These are phyloP conservation scores for Callopanchax toddi DNA, from an alignment of 2,113 vertebrate species.

Conservation along the genomic window DNA sequence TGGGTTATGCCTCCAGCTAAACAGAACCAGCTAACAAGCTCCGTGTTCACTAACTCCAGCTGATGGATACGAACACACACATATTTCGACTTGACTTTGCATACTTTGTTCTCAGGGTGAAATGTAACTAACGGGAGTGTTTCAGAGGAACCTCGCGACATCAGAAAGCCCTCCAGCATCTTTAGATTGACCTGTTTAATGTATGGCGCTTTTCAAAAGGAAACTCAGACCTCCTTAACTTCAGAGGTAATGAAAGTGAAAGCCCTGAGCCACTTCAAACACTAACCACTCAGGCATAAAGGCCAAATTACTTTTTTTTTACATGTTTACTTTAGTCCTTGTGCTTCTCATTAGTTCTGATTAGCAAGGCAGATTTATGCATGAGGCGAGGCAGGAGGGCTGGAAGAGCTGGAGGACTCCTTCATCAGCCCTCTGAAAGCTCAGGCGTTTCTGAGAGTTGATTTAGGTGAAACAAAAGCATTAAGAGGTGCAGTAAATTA, in stretches of 20 bases:
- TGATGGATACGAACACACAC: background rate
- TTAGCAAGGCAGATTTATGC: slow-evolving; percentile 53
- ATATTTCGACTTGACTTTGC: background rate
- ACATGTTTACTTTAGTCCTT: slow-evolving; percentile 52
- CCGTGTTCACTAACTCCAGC: background rate
- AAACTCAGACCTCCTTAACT: background rate
- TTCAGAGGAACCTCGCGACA: background rate
- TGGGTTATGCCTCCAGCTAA: background rate
- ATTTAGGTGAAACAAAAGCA: background rate
- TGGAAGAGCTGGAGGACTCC: background rate
- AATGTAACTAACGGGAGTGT: background rate
- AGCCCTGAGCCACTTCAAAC: slow-evolving; percentile 12
- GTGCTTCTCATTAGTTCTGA: slow-evolving; percentile 53
- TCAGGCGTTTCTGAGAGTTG: background rate
- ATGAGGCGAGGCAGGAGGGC: background rate
- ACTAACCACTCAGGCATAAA: slow-evolving; percentile 35
- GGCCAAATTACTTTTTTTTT: slow-evolving; percentile 48
- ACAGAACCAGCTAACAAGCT: background rate
- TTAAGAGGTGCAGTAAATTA: background rate
- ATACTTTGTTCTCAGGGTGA: background rate
- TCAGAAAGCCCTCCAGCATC: slow-evolving; percentile 7
- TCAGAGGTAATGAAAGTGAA: slow-evolving; percentile 12
- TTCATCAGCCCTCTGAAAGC: background rate
- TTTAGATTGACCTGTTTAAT: background rate
- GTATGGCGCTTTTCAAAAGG: background rate